Percentiles rank a stretch among this genome's conserved stretches.
Evolutionary conservation across 2,888 invertebrate genomes (phyloP).

Genomic region (Lasius fuliginosus): DNA sequence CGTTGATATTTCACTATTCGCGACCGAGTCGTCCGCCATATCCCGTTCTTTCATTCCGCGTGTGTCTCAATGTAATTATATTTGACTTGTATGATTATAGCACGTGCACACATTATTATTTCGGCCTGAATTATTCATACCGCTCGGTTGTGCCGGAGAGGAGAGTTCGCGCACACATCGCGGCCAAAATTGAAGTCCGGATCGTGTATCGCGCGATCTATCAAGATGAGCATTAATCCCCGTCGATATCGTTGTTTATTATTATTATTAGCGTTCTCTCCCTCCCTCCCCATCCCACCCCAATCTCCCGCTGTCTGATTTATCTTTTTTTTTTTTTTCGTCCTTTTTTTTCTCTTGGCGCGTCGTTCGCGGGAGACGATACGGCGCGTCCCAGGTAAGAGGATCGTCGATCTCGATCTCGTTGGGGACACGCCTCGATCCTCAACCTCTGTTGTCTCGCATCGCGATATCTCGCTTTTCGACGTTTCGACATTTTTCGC

Average conservation of each 20-base stretch:
- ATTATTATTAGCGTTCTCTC: slow-evolving; percentile 59
- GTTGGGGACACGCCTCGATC: slow-evolving; percentile 60
- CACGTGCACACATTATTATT: slow-evolving; percentile 78
- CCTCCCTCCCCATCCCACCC: not conserved
- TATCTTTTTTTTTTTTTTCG: slow-evolving; percentile 20
- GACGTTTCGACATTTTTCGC: slow-evolving; percentile 25
- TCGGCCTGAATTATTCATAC: slow-evolving; percentile 77
- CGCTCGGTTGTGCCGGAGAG: slow-evolving; percentile 33
- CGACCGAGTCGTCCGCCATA: slow-evolving; percentile 20
- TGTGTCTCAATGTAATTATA: slow-evolving; percentile 71
- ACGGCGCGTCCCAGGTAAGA: slow-evolving; percentile 50
- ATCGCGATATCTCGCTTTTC: slow-evolving; percentile 19
- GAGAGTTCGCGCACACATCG: slow-evolving; percentile 43
- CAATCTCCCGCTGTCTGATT: slow-evolving; percentile 18
- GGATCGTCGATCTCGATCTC: slow-evolving; percentile 67
- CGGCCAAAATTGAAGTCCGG: slow-evolving; percentile 64
- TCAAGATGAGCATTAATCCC: slow-evolving; percentile 72
- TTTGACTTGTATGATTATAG: slow-evolving; percentile 77
- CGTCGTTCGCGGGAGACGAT: slow-evolving; percentile 52
- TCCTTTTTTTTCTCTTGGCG: slow-evolving; percentile 23
- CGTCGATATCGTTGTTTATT: slow-evolving; percentile 67
- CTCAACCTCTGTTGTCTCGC: slow-evolving; percentile 1
- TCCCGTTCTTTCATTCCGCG: not conserved
- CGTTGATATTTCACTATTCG: slow-evolving; percentile 69
- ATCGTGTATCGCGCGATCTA: slow-evolving; percentile 68